phyloP scores from a whole-genome alignment of 2,888 invertebrate species.

The Folsomia candida region DNA sequence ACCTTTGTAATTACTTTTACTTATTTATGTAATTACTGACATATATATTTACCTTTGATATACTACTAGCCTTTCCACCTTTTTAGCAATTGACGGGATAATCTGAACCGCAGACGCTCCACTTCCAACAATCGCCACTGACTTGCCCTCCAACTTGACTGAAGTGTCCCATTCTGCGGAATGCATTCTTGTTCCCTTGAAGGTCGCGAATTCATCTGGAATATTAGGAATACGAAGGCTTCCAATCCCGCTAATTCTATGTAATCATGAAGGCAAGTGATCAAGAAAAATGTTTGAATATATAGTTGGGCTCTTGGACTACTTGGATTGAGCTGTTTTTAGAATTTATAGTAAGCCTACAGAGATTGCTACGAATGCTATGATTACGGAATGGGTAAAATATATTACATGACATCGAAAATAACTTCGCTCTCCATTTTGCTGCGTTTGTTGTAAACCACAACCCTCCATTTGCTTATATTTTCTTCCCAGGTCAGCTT shows the following conservation, averaged over 20 bases:
- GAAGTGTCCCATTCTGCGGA: constrained; percentile 40
- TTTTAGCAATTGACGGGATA: constrained; percentile 36
- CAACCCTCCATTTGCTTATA: constrained; percentile 28
- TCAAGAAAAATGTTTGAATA: too few species aligned
- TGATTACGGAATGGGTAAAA: too few species aligned
- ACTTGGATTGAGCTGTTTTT: too few species aligned
- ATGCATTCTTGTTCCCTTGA: constrained; percentile 33
- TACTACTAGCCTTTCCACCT: constrained; percentile 34
- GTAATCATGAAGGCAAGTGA: background rate
- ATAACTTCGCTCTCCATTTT: constrained; percentile 1
- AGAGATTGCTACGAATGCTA: too few species aligned
- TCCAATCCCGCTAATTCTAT: constrained; percentile 32
- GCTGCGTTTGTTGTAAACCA: background rate
- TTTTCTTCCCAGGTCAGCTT: constrained; percentile 30
- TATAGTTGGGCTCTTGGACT: too few species aligned
- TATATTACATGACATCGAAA: background rate
- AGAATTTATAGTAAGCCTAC: too few species aligned
- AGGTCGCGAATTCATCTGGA: constrained; percentile 30
- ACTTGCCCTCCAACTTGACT: constrained; percentile 29
- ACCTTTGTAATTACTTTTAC: background rate
- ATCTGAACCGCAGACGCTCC: constrained; percentile 45
- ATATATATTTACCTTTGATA: constrained; percentile 32
- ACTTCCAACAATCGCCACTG: constrained; percentile 39
- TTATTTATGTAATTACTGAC: background rate
- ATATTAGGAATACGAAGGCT: constrained; percentile 26